Evolutionary conservation across 2,888 invertebrate genomes (phyloP).

Genomic region (Cantharis rufa): DNA sequence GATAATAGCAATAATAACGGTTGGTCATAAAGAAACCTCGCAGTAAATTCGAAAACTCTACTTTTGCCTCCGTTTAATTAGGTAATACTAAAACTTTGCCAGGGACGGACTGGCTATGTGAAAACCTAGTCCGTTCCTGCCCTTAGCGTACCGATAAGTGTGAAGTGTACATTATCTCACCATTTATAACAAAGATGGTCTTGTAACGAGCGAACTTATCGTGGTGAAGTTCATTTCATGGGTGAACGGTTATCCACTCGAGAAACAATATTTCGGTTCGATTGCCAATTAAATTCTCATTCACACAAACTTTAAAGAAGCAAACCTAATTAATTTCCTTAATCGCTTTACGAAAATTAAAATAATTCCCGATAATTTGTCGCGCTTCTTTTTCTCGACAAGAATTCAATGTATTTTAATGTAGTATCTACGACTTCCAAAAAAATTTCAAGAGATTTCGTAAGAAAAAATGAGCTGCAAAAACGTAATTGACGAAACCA

Average conservation of each 20-base stretch:
- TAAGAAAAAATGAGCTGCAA: background rate
- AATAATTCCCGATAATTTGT: background rate
- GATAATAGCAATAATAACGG: background rate
- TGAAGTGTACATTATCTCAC: background rate
- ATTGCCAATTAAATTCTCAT: background rate
- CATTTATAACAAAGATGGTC: background rate
- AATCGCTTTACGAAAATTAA: background rate
- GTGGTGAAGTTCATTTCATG: background rate
- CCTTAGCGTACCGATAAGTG: background rate
- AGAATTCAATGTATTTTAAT: background rate
- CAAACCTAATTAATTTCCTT: background rate
- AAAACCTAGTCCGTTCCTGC: background rate
- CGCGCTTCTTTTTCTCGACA: background rate
- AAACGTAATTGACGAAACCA: background rate
- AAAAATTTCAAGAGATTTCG: background rate
- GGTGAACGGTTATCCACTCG: background rate
- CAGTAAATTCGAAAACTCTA: background rate
- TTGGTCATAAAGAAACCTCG: background rate
- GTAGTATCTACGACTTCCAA: too few relatives aligned
- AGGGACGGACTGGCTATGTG: too few relatives aligned
- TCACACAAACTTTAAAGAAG: background rate
- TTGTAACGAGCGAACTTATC: background rate
- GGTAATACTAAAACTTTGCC: too few relatives aligned
- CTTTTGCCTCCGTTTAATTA: too few relatives aligned
- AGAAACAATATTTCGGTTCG: background rate